These are phyloP conservation scores for Platyrinchus mystaceus DNA, from an alignment of 2,797 vertebrate species.

Conservation along the genomic window DNA sequence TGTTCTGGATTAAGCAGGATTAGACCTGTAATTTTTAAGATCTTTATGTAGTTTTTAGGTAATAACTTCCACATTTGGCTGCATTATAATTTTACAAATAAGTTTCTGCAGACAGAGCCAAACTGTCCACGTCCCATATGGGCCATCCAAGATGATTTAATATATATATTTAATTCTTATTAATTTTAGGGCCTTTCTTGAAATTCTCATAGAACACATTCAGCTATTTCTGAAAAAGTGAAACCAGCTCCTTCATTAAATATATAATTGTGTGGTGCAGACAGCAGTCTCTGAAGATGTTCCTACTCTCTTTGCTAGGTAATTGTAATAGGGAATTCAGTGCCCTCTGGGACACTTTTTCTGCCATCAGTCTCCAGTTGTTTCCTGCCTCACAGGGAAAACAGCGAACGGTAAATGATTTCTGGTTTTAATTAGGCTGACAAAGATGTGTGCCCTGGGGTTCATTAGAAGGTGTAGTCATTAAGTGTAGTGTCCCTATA, in stretches of 20 bases:
- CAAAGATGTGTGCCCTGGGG: background rate
- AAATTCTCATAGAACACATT: background rate
- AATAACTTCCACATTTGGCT: background rate
- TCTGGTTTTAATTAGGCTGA: conserved; percentile 52
- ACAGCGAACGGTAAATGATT: background rate
- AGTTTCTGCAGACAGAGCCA: background rate
- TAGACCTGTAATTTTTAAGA: background rate
- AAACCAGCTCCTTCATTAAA: background rate
- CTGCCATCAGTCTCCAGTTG: background rate
- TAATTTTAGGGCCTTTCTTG: background rate
- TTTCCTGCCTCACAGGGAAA: background rate
- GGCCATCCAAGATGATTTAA: background rate
- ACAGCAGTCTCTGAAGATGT: background rate
- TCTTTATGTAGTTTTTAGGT: background rate
- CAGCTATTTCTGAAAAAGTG: background rate
- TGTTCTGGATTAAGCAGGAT: background rate
- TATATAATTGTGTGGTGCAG: background rate
- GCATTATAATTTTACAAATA: background rate
- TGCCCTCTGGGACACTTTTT: background rate
- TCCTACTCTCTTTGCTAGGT: background rate
- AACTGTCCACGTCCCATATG: background rate
- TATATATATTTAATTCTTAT: background rate
- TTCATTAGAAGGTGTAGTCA: background rate
- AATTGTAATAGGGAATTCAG: background rate
- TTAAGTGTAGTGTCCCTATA: background rate